Evolutionary conservation across 2,888 invertebrate genomes (phyloP).

Genomic region (Ommatoiulus sabulosus): DNA sequence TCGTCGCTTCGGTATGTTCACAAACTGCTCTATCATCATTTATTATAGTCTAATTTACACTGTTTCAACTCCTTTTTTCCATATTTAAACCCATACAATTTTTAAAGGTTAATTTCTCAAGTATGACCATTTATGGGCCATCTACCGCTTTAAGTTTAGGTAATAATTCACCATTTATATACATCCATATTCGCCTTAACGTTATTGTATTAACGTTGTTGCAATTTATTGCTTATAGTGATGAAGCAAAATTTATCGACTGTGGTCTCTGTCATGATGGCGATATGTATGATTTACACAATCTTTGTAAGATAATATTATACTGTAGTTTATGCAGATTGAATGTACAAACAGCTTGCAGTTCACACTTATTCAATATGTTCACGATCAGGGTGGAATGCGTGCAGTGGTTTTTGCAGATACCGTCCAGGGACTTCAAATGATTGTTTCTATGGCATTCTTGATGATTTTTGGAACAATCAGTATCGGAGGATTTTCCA

Average conservation of each 20-base stretch:
- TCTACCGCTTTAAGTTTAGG: background rate
- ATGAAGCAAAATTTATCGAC: constrained; percentile 5
- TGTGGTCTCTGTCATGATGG: background rate
- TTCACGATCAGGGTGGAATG: constrained; percentile 10
- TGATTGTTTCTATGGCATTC: background rate
- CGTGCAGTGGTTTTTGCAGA: constrained; percentile 50
- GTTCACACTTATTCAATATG: background rate
- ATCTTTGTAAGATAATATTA: background rate
- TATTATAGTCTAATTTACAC: background rate
- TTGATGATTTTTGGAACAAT: constrained; percentile 30
- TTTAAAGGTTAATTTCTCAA: background rate
- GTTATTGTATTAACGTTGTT: no score
- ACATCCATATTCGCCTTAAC: no score
- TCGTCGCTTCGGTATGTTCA: background rate
- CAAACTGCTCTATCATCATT: background rate
- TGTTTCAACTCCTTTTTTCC: background rate
- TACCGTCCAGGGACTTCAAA: background rate
- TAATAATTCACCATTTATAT: background rate
- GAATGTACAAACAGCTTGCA: background rate
- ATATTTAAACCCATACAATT: background rate
- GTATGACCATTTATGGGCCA: background rate
- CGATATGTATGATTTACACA: background rate
- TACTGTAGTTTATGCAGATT: background rate
- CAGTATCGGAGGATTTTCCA: constrained; percentile 19
- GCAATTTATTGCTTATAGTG: background rate